Percentiles rank a stretch among this genome's conserved stretches.
These are phyloP conservation scores for Melanotaenia nigrans DNA, from an alignment of 2,797 vertebrate genomes.

Conservation along the genomic window DNA sequence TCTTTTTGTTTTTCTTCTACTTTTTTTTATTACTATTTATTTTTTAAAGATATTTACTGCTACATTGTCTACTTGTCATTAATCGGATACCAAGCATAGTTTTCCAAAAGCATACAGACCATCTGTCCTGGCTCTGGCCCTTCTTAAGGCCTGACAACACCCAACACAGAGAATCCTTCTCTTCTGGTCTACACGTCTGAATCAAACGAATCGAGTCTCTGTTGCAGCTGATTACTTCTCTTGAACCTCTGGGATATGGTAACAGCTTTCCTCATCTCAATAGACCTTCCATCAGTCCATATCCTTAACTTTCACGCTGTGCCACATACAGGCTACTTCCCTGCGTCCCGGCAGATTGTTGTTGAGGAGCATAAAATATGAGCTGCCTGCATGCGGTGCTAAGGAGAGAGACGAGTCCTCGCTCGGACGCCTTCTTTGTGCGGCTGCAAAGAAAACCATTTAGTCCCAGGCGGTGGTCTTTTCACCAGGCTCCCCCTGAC, in stretches of 20 bases:
- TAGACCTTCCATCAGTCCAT: slow-evolving; percentile 62
- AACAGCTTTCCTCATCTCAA: slow-evolving; percentile 60
- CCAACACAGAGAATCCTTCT: slow-evolving; percentile 35
- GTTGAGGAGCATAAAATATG: slow-evolving; percentile 74
- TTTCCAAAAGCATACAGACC: slow-evolving; percentile 60
- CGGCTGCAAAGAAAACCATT: slow-evolving; percentile 79
- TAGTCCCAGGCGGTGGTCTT: slow-evolving; percentile 76
- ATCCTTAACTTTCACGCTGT: slow-evolving; percentile 66
- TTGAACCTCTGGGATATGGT: slow-evolving; percentile 53
- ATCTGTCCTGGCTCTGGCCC: slow-evolving; percentile 46
- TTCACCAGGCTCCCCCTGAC: slow-evolving; percentile 73
- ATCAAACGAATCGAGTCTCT: slow-evolving; percentile 48
- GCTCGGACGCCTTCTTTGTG: slow-evolving; percentile 91
- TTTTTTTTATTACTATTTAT: too few relatives aligned
- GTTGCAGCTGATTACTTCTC: slow-evolving; percentile 56
- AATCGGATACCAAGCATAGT: slow-evolving; percentile 26
- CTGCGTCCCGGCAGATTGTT: slow-evolving; percentile 64
- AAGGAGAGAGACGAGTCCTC: slow-evolving; percentile 75
- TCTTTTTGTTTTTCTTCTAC: too few relatives aligned
- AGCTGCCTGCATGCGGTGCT: slow-evolving; percentile 63
- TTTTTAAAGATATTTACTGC: too few relatives aligned
- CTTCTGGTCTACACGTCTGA: slow-evolving; percentile 53
- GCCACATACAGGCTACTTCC: slow-evolving; percentile 63
- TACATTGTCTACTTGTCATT: slow-evolving; percentile 18
- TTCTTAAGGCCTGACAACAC: slow-evolving; percentile 49